These are phyloP conservation scores for Labeo catla DNA, from an alignment of 2,113 vertebrate genomes.

Conservation along the genomic window DNA sequence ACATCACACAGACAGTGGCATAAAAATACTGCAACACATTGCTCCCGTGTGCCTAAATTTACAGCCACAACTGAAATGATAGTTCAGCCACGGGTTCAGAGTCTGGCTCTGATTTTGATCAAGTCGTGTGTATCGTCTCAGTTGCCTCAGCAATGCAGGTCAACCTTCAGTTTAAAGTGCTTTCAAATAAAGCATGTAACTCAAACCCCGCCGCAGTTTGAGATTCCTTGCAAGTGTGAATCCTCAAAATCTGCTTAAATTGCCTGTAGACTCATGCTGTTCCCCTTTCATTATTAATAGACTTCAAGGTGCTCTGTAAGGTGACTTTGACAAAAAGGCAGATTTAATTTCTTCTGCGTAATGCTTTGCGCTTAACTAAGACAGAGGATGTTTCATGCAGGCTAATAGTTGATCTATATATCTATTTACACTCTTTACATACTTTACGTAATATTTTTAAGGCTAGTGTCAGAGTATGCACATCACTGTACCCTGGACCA, in stretches of 20 bases:
- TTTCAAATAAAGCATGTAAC: slow-evolving; percentile 16
- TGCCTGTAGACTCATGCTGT: slow-evolving; percentile 18
- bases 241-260: slow-evolving; percentile 21
- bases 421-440: neutral
- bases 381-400: neutral
- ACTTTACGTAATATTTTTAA: neutral
- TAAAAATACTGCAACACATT: neutral
- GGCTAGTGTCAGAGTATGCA: neutral
- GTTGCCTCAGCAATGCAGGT: slow-evolving; percentile 22
- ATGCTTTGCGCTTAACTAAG: neutral
- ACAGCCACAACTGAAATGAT: neutral
- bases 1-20: neutral
- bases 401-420: neutral
- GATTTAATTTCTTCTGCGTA: slow-evolving; percentile 4
- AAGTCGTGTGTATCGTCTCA: slow-evolving; percentile 9
- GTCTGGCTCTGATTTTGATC: neutral
- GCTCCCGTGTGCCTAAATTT: neutral
- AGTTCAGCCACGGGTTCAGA: neutral
- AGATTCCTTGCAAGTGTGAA: slow-evolving; percentile 13
- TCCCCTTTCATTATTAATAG: slow-evolving; percentile 45
- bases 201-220: neutral
- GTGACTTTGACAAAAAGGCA: slow-evolving; percentile 27
- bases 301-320: slow-evolving; percentile 23
- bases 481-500: neutral
- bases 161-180: slow-evolving; percentile 19